phyloP scores from a whole-genome alignment of 1,140 invertebrate genomes.

The Achatina immaculata region DNA sequence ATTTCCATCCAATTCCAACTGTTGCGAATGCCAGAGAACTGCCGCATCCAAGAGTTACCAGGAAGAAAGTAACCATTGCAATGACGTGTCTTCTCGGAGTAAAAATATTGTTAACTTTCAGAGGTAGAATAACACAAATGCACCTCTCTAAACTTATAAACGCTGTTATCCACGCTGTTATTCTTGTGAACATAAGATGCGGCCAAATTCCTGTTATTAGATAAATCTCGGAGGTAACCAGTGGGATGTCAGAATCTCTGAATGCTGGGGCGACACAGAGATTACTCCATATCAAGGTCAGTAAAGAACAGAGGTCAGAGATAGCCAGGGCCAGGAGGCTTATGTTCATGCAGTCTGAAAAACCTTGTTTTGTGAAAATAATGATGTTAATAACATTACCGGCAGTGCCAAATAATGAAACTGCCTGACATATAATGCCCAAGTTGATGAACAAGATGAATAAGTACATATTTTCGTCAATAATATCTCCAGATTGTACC shows the following conservation, averaged over 20 bases:
- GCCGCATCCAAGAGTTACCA: neutral
- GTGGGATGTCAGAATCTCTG: neutral
- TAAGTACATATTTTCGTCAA: neutral
- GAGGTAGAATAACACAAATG: conserved; percentile 8
- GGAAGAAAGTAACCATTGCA: neutral
- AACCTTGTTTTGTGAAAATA: conserved; percentile 20
- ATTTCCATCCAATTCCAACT: neutral
- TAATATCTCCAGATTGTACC: neutral
- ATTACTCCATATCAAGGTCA: neutral
- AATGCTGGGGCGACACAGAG: neutral
- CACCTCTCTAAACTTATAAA: conserved; percentile 24
- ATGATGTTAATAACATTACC: conserved; percentile 17
- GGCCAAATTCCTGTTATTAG: conserved; percentile 14
- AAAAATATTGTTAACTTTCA: conserved; percentile 13
- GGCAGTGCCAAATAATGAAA: neutral
- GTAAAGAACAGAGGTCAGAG: conserved; percentile 15
- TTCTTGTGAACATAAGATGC: neutral
- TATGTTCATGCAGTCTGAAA: conserved; percentile 14
- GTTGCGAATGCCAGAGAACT: neutral
- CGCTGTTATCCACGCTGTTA: conserved; percentile 25
- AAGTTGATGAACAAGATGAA: neutral
- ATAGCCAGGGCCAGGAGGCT: conserved; percentile 14
- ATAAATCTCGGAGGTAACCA: neutral
- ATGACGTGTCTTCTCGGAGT: neutral
- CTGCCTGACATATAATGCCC: neutral